Base-by-base conservation (phyloP, 2,888 invertebrate genomes). In the Megalurothrips usitatus region DNA sequence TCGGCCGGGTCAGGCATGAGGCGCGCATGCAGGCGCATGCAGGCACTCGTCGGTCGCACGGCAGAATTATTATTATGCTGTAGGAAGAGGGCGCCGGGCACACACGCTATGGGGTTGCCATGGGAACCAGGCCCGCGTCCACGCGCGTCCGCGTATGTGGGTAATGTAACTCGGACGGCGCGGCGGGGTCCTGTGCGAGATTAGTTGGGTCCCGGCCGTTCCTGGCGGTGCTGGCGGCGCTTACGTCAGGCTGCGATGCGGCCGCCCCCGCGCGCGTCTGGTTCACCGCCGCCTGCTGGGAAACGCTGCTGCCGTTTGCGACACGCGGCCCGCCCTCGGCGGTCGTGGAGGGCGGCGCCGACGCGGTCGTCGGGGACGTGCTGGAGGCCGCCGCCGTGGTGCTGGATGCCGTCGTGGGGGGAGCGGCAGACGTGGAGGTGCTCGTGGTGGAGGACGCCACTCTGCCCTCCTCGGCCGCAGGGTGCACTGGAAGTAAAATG, bases 221-320 rank as follows among this genome's bases (percentile, higher is more conserved):
- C n/a, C n/a, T n/a, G n/a, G n/a, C n/a, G n/a, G n/a, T n/a, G n/a
- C n/a, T n/a, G n/a, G 34, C 34, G 34, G 34, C 26, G 68, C 68
- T 75, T 75, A 75, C 68, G 68, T 75, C 68, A 75, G 68, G 23
- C 26, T 75, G n/a, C 6, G 68, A 75, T 23, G 23, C 52, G 14
- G 52, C 12, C 52, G 52, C 52, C 58, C 19, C 68, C 68, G 68
- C 58, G 17, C n/a, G 58, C 19, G 19, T 75, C 68, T 26, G 26
- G 68, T 75, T 75, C 23, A 75, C 68, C 68, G 23, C 23, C 68
- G 68, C 23, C 68, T 19, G 58, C 58, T 75, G 68, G 68, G 26
- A 26, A 26, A 75, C 68, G 58, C 14, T 58, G 58, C 58, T 58
- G 17, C 19, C 11, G 58, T 58, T 58, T 58, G 58, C 58, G 58